Evolutionary conservation across 2,113 vertebrate genomes (phyloP), one percentile per base, ranked within the genome.

Genomic region (Camelus bactrianus): DNA sequence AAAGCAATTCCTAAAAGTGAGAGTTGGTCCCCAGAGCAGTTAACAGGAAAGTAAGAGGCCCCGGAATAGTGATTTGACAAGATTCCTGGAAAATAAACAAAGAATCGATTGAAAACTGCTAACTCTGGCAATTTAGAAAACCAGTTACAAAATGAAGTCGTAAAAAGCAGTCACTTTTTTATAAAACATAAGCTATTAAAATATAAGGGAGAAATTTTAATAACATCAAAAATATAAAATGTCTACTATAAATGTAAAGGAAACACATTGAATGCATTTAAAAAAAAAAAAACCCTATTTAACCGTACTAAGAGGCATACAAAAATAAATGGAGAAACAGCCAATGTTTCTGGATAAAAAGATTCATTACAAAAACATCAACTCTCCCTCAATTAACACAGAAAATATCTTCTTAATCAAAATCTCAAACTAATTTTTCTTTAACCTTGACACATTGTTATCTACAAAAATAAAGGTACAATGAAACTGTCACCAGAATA

Each of bases 71-170:
- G 13, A 76, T 58, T 79, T 42, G 30, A n/a, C 46, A 35, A 19
- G 56, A 35, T 86, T 85, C 19, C 48, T 89, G 30, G 79, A 56
- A 89, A 95, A 77, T 24, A 81, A 85, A 80, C 48, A 76, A 60
- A 60, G 19, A 88, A 67, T 38, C 82, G 26, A 70, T 26, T 69
- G 10, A 42, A 82, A 81, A n/a, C 46, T 70, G 48, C 62, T 42
- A 26, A 76, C 35, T 32, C 11, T 82, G 42, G 35, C 62, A 73
- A 58, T 58, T 73, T 16, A 42, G 30, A 56, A 89, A 48, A 38
- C 5, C 54, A n/a, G 30, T 72, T 67, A 42, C 19, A 83, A 76
- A 81, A 56, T 62, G 30, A 77, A 54, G 10, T 35, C 42, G 24
- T 14, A 64, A 50, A 79, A 89, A 52, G 19, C 48, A 65, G 42